Base-by-base conservation (phyloP, 2,113 vertebrate genomes). In the Gasterosteus nipponicus region DNA sequence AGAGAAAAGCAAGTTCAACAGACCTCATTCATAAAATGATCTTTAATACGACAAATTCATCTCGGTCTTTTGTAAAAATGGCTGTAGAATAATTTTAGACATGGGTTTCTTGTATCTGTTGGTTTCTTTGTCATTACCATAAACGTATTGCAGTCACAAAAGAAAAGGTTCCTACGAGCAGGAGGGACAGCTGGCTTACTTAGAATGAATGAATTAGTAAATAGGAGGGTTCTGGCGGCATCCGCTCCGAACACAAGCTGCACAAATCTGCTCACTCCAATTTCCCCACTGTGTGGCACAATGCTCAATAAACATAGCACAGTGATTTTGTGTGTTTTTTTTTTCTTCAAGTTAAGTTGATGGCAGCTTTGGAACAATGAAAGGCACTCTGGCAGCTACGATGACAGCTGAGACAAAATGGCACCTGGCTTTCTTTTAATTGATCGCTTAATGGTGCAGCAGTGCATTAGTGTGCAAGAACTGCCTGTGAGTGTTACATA, bases 161-260 rank as follows among this genome's bases (percentile, higher is more conserved):
- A 67, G 57, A 74, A 26, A 42, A 26, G 47, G 18, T 53, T 44
- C 75, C 12, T 6, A 4, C 18, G 16, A 63, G 38, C 46, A 78
- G 51, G 7, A 22, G 15, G 68, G 58, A 78, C 77, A 87, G 83
- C 73, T 77, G 83, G 75, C 69, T 71, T 75, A 46, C 64, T 78
- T 81, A 73, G 68, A 60, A 85, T 81, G 78, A 76, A 68, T 65
- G 7, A 78, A 75, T 80, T 61, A 57, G 60, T 66, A 56, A 66
- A 78, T 29, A 35, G 29, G 12, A 77, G 33, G 54, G 63, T 22
- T 83, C 80, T 84, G 80, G 76, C 67, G 57, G 2, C 46, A 60
- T 73, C 66, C 29, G 62, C 29, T 51, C 38, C 26, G 14, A 79
- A 75, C 44, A 69, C 59, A 76, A 73, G 29, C 61, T 44, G n/a